phyloP scores from a whole-genome alignment of 2,113 vertebrate species.

The Chamaea fasciata region DNA sequence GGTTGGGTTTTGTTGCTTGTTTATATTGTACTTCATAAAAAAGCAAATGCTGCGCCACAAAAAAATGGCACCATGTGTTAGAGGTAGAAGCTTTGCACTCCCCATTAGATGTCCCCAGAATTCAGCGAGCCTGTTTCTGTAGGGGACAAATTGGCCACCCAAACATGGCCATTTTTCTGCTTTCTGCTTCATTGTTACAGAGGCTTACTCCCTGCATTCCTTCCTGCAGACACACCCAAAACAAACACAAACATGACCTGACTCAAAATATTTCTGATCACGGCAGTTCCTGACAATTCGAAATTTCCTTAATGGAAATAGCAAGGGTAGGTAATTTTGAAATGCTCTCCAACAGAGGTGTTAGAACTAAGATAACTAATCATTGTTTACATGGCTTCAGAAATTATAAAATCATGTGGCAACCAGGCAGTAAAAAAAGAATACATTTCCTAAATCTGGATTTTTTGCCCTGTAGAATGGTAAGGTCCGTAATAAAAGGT shows the following conservation, averaged over 20 bases:
- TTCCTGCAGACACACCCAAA: not conserved
- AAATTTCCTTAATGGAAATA: not conserved
- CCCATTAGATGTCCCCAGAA: not conserved
- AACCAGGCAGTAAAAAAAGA: not conserved
- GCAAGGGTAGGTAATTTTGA: not conserved
- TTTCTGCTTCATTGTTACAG: not conserved
- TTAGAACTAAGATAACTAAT: not conserved
- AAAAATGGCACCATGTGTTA: too few species aligned
- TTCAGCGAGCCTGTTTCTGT: not conserved
- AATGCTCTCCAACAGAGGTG: not conserved
- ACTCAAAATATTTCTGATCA: not conserved
- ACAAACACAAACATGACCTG: not conserved
- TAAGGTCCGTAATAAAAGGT: not conserved
- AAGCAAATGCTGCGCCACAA: not conserved
- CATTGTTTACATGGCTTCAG: not conserved
- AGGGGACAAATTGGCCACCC: not conserved
- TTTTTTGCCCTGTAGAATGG: too few species aligned
- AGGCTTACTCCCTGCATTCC: not conserved
- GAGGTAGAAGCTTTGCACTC: not conserved
- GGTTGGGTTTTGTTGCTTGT: not conserved
- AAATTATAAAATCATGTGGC: not conserved
- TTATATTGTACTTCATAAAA: not conserved
- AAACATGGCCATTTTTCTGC: not conserved
- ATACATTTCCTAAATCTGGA: too few species aligned
- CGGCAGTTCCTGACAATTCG: not conserved